phyloP scores from a whole-genome alignment of 2,113 vertebrate species.

The Rhagologus leucostigma region DNA sequence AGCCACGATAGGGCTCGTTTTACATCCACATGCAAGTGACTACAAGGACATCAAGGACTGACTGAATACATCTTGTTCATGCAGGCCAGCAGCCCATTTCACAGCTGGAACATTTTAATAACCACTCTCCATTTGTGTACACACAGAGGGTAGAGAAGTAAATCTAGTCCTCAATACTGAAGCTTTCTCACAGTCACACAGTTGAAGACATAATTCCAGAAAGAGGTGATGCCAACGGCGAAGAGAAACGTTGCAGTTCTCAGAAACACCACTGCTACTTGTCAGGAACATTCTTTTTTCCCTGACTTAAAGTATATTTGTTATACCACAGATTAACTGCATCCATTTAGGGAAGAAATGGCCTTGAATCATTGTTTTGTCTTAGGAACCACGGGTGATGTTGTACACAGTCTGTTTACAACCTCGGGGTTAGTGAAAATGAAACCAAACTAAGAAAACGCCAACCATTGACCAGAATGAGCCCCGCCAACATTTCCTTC shows the following conservation, averaged over 20 bases:
- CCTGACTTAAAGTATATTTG: conserved; percentile 11
- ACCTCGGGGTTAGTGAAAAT: conserved; percentile 53
- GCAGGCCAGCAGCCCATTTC: background rate
- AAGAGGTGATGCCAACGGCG: background rate
- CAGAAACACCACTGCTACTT: background rate
- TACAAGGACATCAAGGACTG: too few relatives aligned
- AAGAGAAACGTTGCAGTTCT: background rate
- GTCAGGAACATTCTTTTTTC: conserved; percentile 1
- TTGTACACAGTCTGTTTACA: conserved; percentile 55
- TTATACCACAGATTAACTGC: conserved; percentile 56
- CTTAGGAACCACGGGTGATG: conserved; percentile 64
- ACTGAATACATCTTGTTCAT: background rate
- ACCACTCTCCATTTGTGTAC: background rate
- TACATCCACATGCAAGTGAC: too few relatives aligned
- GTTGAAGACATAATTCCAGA: background rate
- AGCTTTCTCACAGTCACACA: background rate
- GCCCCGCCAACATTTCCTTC: conserved; percentile 45
- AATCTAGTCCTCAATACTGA: background rate
- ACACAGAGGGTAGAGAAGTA: background rate
- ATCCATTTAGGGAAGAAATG: conserved; percentile 39
- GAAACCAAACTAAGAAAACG: conserved; percentile 49
- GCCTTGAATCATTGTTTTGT: conserved; percentile 44
- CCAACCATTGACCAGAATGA: conserved; percentile 47
- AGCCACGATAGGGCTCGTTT: background rate
- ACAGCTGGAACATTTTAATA: background rate